Base-by-base conservation (phyloP, 2,888 invertebrate species). In the Drosophila meridiana region DNA sequence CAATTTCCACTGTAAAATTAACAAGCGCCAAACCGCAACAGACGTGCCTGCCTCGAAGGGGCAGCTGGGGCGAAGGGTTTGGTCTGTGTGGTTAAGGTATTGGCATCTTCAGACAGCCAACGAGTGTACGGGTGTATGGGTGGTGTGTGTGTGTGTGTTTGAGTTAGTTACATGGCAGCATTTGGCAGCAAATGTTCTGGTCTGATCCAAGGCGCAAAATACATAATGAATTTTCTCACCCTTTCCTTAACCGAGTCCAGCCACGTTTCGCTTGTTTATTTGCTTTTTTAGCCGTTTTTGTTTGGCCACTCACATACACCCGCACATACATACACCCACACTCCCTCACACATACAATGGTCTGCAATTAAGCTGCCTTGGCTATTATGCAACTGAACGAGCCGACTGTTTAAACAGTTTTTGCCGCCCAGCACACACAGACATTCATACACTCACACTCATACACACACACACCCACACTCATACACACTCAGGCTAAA, bases 1-100 rank as follows among this genome's bases (percentile, higher is more conserved):
- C 90, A 87, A 87, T 87, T 87, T 87, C 73, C 80, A 84, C 76
- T 87, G 85, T 73, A 89, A 87, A 87, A 87, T 87, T 90, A 90
- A 90, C 87, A 89, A 87, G 89, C 87, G 75, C 82, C 86, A 80
- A 87, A 73, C 90, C 90, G 82, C 83, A 82, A 60, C 80, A 67
- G 73, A 76, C 61, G 64, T 43, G 40, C 8, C 28, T 28, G 40
- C 38, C 38, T 40, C 20, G 42, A 62, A 32, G 43, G 20, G 28
- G 1, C 50, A n/a, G 42, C 55, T 36, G 28, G 3, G 6, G 48
- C 13, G 26, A 11, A 1, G n/a, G 20, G 9, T 13, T 3, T 9
- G 38, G n/a, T 45, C 20, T 5, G 30, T 56, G 32, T 71, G 53
- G 58, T 57, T 69, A 47, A 76, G 80, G 77, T 72, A 72, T 80